A percentile compares a stretch with the other conserved stretches of the same genome.
These are phyloP conservation scores for Brachionus koreanus DNA, from an alignment of 1,140 invertebrate species.

Conservation along the genomic window DNA sequence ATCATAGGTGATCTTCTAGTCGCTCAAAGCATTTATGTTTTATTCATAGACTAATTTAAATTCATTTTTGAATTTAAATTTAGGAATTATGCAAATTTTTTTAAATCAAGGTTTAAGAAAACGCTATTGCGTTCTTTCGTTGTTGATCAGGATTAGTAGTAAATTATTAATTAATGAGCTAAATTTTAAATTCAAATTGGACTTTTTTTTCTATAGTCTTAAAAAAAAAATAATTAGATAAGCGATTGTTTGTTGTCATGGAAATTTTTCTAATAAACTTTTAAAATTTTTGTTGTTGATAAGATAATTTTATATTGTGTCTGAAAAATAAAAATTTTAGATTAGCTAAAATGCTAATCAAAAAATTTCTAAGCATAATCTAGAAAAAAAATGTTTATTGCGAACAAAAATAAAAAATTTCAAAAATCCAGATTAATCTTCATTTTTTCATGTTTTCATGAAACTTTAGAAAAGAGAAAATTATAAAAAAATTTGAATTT, in stretches of 20 bases:
- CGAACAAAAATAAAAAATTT: neutral
- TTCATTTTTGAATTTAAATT: neutral
- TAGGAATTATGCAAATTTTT: neutral
- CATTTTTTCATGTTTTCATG: neutral
- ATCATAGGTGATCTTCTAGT: neutral
- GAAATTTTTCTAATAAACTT: neutral
- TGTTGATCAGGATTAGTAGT: neutral
- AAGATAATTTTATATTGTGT: neutral
- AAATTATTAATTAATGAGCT: neutral
- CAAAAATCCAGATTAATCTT: neutral
- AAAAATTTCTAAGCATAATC: neutral
- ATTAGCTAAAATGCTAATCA: neutral
- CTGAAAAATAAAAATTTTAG: neutral
- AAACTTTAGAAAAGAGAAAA: neutral
- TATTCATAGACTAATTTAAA: neutral
- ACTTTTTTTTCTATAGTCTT: neutral
- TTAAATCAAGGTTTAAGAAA: neutral
- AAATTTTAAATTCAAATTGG: neutral
- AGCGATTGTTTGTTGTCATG: neutral
- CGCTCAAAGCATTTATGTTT: neutral
- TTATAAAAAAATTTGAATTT: neutral
- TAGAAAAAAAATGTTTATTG: neutral
- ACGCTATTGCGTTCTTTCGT: neutral
- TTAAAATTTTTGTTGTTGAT: neutral
- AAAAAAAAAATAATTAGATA: neutral